Evolutionary conservation across 2,888 invertebrate genomes (phyloP).

Genomic region (Anagyrus pseudococci): DNA sequence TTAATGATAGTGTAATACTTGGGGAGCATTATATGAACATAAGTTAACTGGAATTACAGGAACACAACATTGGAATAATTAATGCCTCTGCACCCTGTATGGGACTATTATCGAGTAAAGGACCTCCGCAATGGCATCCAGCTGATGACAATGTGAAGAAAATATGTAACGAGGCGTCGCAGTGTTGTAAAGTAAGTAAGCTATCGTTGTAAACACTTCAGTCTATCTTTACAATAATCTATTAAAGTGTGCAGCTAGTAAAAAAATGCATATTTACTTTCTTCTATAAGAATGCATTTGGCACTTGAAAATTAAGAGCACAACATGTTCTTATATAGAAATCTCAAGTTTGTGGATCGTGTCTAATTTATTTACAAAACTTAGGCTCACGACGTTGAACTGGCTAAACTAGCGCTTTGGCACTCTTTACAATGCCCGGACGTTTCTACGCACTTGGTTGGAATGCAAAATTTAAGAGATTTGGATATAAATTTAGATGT

Average conservation of each 20-base stretch:
- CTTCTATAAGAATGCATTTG: too few relatives aligned
- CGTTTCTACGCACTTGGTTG: slow-evolving; percentile 76
- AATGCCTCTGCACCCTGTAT: slow-evolving; percentile 84
- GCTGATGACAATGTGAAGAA: slow-evolving; percentile 71
- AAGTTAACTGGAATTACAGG: slow-evolving; percentile 63
- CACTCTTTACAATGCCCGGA: slow-evolving; percentile 68
- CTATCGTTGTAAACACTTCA: neutral
- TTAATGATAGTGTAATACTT: too few relatives aligned
- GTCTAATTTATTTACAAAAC: slow-evolving; percentile 22
- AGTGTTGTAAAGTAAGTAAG: slow-evolving; percentile 71
- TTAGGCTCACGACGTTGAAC: slow-evolving; percentile 69
- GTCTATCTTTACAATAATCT: too few relatives aligned
- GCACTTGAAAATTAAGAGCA: neutral
- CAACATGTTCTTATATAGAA: too few relatives aligned
- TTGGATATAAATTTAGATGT: slow-evolving; percentile 72
- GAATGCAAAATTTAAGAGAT: slow-evolving; percentile 74
- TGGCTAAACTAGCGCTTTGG: slow-evolving; percentile 77
- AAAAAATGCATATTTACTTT: too few relatives aligned
- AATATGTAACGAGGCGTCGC: slow-evolving; percentile 68
- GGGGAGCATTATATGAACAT: too few relatives aligned
- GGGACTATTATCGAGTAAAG: slow-evolving; percentile 80
- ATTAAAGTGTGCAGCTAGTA: too few relatives aligned
- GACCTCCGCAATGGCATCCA: slow-evolving; percentile 84
- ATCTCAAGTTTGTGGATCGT: too few relatives aligned
- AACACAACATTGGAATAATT: slow-evolving; percentile 77